A percentile compares a stretch with the other conserved stretches of the same genome.
Evolutionary conservation across 2,888 invertebrate genomes (phyloP).

Genomic region (Drosophila flavopinicola): DNA sequence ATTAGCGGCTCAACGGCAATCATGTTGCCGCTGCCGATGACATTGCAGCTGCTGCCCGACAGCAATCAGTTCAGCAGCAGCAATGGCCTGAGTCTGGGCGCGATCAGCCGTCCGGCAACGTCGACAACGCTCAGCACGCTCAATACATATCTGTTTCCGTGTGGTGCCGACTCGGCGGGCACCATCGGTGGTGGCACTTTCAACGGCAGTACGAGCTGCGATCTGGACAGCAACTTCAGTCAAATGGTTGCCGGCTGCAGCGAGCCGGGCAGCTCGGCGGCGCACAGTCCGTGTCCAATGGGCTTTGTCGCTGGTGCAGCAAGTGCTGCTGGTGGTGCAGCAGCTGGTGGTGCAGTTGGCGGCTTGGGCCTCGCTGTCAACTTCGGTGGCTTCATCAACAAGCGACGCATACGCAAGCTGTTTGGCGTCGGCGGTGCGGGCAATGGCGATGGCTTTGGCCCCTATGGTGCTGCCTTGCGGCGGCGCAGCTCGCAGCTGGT

Average conservation of each 20-base stretch:
- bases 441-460: constrained; percentile 46
- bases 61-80: constrained; percentile 40
- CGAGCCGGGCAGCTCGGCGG: constrained; percentile 53
- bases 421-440: constrained; percentile 71
- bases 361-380: constrained; percentile 66
- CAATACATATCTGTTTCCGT: constrained; percentile 84
- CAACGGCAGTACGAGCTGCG: constrained; percentile 80
- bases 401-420: constrained; percentile 76
- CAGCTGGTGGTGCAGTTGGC: constrained; percentile 27
- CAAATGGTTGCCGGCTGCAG: constrained; percentile 82
- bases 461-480: constrained; percentile 66
- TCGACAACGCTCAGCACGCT: constrained; percentile 82
- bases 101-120: constrained; percentile 66
- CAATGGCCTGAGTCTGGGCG: constrained; percentile 56
- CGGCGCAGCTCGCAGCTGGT: constrained; percentile 79
- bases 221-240: constrained; percentile 83
- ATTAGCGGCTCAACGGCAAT: constrained; percentile 75
- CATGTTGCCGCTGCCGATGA: constrained; percentile 59
- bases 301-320: too few relatives aligned
- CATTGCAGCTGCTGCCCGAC: constrained; percentile 40
- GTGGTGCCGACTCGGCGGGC: constrained; percentile 78
- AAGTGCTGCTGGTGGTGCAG: constrained; percentile 6
- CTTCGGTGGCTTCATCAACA: constrained; percentile 75
- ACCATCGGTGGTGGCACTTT: constrained; percentile 75
- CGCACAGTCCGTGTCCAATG: constrained; percentile 40